Evolutionary conservation across 2,797 vertebrate genomes (phyloP), one percentile per base, ranked within the genome.

Genomic region (Chaetodon trifasciatus): DNA sequence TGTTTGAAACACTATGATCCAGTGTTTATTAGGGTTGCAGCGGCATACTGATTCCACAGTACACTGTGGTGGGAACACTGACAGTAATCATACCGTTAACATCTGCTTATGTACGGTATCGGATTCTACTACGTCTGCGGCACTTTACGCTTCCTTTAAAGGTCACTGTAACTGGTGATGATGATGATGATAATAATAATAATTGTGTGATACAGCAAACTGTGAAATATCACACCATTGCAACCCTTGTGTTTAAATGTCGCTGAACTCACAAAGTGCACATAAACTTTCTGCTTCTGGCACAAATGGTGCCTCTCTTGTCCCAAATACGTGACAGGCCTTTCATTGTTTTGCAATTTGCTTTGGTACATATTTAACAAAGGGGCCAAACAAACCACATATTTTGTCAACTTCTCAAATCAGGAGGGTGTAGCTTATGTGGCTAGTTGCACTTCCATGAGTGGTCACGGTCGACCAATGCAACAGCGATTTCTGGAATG

Each of bases 301-400:
- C 83, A 84, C 82, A 77, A 32, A 60, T 0, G 3, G 60, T 68
- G 76, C 72, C 55, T 62, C 37, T 39, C 21, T 35, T 50, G 42
- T 86, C 71, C 60, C 52, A 28, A 78, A 78, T 21, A 37, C 17
- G 60, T 11, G 58, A 81, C 64, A 66, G 80, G 49, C 68, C 56
- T 73, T 53, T 60, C 40, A 39, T 12, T 12, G 49, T 74, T 75
- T 73, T 72, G 2, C 49, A 49, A 64, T 88, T 84, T 72, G 73
- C 91, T 94, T 94, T 94, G 91, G 91, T 93, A 84, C 82, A 55
- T 50, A 24, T 86, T 84, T 63, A 81, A 89, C 69, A 83, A 80
- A 70, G 55, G 70, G 79, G 60, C 49, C 46, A 72, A 79, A 79
- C 70, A 65, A 72, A 72, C 46, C 4, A 70, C 82, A 56, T 40